Base-by-base conservation (phyloP, 2,113 vertebrate species). In the Eulacestoma nigropectus region DNA sequence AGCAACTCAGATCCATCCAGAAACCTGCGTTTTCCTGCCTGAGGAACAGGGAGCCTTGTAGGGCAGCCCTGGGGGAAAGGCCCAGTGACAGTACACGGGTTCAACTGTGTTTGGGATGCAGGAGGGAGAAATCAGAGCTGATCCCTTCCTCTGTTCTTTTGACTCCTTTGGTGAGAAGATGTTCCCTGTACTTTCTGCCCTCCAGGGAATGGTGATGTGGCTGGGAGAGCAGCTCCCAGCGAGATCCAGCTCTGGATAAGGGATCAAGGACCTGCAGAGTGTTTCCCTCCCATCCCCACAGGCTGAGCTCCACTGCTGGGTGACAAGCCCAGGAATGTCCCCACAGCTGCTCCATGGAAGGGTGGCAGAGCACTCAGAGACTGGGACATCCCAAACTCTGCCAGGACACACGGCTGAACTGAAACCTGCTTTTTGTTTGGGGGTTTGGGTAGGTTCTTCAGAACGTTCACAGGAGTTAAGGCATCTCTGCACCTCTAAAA, bases 131-230 rank as follows among this genome's bases (percentile, higher is more conserved):
- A 9, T 1, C 32, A 39, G 27, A 52, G 50, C 50, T 39, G 30
- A 37, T 15, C 70, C 47, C 7, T 27, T 26, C 17, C 52, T 44
- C 62, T 65, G 19, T 3, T 56, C 47, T 32, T 32, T 7, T 1
- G 11, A 19, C 37, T 60, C 41, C 75, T 18, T 4, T 4, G 2
- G 11, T 16, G 33, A 37, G 42, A n/a, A 50, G 75, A 49, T 3
- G 7, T 37, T 68, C 17, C 16, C 35, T 27, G 10, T 11, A 9
- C 3, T 69, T n/a, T 9, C 11, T 85, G 75, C 64, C 33, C 13
- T 10, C 7, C 32, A 32, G 70, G 46, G 37, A 46, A 42, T 2
- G 26, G 13, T 9, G 53, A 35, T 0, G 0, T 3, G 67, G 56
- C 62, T n/a, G 74, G 27, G n/a, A 32, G 16, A 81, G 74, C 33